Base-by-base conservation (phyloP, 2,888 invertebrate genomes). In the Anagyrus pseudococci region DNA sequence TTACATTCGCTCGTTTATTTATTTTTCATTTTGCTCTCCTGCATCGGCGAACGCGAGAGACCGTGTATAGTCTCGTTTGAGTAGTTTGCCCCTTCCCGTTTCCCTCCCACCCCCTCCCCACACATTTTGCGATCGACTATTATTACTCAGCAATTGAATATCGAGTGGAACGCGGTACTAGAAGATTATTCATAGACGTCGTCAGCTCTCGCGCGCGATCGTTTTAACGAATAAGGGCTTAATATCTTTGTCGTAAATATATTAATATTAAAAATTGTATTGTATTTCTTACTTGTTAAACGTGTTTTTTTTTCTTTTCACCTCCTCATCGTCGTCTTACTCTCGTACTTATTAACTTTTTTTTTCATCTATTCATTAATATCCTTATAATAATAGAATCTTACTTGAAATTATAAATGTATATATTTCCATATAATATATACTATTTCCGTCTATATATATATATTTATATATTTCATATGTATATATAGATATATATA, bases 251-350 rank as follows among this genome's bases (percentile, higher is more conserved):
- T 67, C 59, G 63, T 64, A 68, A 68, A 68, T 69, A 67, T 68
- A 68, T 66, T 67, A 66, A 62, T 68, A 67, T 70, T 69, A 66
- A 69, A 68, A 70, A 70, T 68, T 69, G 70, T 69, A 69, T 62
- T 65, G 48, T n/a, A n/a, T 57, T 64, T 33, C 48, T 53, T 64
- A 60, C 53, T n/a, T n/a, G n/a, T n/a, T n/a, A n/a, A n/a, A n/a
- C n/a, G n/a, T n/a, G n/a, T n/a, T n/a, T n/a, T n/a, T n/a, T n/a
- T n/a, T n/a, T n/a, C n/a, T n/a, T n/a, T n/a, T n/a, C n/a, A n/a
- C n/a, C n/a, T n/a, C n/a, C 33, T 56, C 49, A 58, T 58, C 43
- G 23, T 44, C 61, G 48, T 58, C 55, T 62, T 65, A 43, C 55
- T 55, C 62, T 57, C 56, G 52, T 58, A 58, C 56, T 58, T 61